phyloP scores from a whole-genome alignment of 2,797 vertebrate species.

The Phataginus tetradactyla region DNA sequence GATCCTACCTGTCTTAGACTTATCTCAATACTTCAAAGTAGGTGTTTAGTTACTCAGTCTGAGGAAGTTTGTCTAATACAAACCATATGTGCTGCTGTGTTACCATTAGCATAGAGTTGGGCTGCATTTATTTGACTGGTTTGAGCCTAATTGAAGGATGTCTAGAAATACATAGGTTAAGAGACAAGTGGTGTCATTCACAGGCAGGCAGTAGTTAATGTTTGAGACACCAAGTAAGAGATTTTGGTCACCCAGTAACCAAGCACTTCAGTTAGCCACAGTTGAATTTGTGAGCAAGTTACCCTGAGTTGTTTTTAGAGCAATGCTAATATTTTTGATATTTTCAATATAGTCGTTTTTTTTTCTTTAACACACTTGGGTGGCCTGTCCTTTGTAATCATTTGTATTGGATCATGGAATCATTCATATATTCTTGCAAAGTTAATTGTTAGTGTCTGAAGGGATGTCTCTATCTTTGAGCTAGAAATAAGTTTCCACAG shows the following conservation, averaged over 20 bases:
- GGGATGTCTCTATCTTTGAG: neutral
- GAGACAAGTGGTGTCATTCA: neutral
- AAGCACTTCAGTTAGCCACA: neutral
- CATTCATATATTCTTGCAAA: neutral
- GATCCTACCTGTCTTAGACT: neutral
- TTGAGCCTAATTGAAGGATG: neutral
- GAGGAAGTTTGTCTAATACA: neutral
- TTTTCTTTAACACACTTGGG: neutral
- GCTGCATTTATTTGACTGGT: neutral
- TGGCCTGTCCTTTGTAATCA: neutral
- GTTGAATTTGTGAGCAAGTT: neutral
- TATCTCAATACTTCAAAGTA: neutral
- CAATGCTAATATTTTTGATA: neutral
- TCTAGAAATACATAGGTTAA: neutral
- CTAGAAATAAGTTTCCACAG: neutral
- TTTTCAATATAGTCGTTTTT: neutral
- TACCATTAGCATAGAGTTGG: neutral
- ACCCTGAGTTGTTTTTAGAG: neutral
- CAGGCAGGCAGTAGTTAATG: neutral
- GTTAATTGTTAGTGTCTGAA: neutral
- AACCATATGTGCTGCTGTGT: neutral
- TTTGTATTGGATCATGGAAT: neutral
- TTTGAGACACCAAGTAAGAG: neutral
- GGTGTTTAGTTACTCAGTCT: neutral
- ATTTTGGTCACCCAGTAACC: fast-evolving